These are phyloP conservation scores for Apotomis turbidana DNA, from an alignment of 2,888 invertebrate genomes.

Conservation along the genomic window DNA sequence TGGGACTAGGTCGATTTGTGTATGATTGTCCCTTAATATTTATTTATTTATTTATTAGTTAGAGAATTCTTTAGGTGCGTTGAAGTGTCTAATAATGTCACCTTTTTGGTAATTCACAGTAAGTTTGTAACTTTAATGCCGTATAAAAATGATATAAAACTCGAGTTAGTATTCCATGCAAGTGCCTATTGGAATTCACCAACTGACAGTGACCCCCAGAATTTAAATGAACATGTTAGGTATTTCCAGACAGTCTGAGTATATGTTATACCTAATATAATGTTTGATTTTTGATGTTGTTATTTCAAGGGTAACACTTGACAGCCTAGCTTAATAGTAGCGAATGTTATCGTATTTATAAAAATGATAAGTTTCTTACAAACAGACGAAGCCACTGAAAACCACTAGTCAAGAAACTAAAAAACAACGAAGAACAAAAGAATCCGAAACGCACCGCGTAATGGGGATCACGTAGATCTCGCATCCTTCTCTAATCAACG, in stretches of 20 bases:
- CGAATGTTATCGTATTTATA: background rate
- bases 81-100: background rate
- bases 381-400: conserved; percentile 27
- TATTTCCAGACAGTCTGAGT: conserved; percentile 16
- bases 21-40: too few species aligned
- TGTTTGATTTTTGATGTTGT: background rate
- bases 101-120: conserved; percentile 4
- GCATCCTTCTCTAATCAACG: conserved; percentile 72
- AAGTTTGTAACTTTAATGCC: conserved; percentile 15
- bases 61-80: too few species aligned
- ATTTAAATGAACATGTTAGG: conserved; percentile 10
- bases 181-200: conserved; percentile 25
- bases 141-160: conserved; percentile 28
- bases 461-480: conserved; percentile 80
- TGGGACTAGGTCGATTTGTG: too few species aligned
- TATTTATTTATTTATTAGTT: too few species aligned
- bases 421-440: conserved; percentile 68
- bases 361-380: conserved; percentile 11
- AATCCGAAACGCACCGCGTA: conserved; percentile 75
- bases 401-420: conserved; percentile 47
- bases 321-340: too few species aligned
- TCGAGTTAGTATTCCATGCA: conserved; percentile 33
- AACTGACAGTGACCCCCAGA: conserved; percentile 17
- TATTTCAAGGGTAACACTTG: background rate
- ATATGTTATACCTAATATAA: conserved; percentile 1